Percentiles rank a stretch among this genome's conserved stretches.
Conservation (phyloP, 2,888 invertebrate genomes). For the Microplitis manilae region DNA sequence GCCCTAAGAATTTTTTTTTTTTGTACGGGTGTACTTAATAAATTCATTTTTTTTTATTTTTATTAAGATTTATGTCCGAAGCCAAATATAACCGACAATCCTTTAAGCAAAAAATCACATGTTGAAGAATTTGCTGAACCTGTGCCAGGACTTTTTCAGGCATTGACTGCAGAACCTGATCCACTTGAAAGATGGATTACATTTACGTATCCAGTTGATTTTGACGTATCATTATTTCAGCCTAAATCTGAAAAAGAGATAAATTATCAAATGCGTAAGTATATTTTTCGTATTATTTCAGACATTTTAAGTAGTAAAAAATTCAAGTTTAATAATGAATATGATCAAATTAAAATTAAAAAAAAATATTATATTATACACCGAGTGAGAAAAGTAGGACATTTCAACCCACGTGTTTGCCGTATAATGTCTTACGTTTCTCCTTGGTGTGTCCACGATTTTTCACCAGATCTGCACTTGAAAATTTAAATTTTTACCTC, state of each 20-base stretch:
- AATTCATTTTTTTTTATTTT: constrained; percentile 48
- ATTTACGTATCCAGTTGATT: constrained; percentile 85
- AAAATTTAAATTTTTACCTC: too few species aligned
- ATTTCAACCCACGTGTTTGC: too few species aligned
- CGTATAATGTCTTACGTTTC: too few species aligned
- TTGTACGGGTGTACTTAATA: constrained; percentile 20
- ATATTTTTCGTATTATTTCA: background rate
- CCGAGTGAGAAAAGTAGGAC: too few species aligned
- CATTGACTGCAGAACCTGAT: constrained; percentile 86
- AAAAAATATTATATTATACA: too few species aligned
- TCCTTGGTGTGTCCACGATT: too few species aligned
- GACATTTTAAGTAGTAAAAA: too few species aligned
- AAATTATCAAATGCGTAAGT: constrained; percentile 82
- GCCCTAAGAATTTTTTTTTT: background rate
- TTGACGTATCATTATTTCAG: constrained; percentile 78
- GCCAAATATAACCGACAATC: constrained; percentile 83
- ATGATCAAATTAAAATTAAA: background rate
- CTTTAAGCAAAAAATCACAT: constrained; percentile 85
- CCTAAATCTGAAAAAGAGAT: constrained; percentile 80
- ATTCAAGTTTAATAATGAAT: background rate
- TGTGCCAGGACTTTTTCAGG: constrained; percentile 87
- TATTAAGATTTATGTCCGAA: constrained; percentile 89
- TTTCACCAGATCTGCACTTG: too few species aligned
- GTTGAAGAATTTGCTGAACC: constrained; percentile 89
- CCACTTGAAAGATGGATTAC: constrained; percentile 86